phyloP scores from a whole-genome alignment of 2,113 vertebrate genomes.

The Sclerurus mexicanus region DNA sequence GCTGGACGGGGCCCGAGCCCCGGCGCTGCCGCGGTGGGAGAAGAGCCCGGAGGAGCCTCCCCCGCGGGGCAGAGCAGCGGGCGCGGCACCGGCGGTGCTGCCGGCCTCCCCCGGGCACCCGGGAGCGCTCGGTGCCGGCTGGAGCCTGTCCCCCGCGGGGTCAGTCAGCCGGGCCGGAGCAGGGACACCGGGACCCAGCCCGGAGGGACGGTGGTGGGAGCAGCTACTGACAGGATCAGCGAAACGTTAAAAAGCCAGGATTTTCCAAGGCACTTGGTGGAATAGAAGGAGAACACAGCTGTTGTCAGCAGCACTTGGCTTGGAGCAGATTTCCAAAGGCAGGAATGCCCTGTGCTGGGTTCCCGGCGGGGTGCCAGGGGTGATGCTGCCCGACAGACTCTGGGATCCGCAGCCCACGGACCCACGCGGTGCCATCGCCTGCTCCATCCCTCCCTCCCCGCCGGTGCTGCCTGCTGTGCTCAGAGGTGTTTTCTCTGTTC shows the following conservation, averaged over 20 bases:
- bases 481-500: not conserved
- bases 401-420: fast-evolving
- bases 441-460: not conserved
- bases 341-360: not conserved
- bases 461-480: not conserved
- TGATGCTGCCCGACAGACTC: not conserved
- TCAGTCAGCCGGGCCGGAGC: not conserved
- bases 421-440: not conserved
- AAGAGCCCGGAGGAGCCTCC: not conserved
- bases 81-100: not conserved
- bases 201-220: not conserved
- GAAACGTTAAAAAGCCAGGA: not conserved
- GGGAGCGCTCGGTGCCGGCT: not conserved
- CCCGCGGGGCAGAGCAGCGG: not conserved
- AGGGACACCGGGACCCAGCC: not conserved
- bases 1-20: not conserved
- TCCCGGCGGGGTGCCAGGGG: not conserved
- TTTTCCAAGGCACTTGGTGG: not conserved
- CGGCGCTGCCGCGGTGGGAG: not conserved
- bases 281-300: not conserved
- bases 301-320: not conserved
- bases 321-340: not conserved
- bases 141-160: not conserved
- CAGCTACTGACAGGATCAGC: not conserved
- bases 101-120: not conserved